Base-by-base conservation (phyloP, 2,797 vertebrate genomes). In the Chromobotia macracanthus region DNA sequence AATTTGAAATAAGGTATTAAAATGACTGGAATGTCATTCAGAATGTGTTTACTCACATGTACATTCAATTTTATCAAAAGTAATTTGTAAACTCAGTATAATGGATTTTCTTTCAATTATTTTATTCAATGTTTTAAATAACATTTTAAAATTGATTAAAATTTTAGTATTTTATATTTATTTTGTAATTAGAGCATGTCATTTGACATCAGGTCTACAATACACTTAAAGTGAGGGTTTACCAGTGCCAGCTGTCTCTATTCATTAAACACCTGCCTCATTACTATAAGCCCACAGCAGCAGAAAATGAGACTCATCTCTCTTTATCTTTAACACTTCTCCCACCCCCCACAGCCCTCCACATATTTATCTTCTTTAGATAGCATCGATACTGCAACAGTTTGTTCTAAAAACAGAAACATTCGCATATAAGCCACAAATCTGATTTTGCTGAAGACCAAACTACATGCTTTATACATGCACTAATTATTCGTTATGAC, bases 361-460 rank as follows among this genome's bases (percentile, higher is more conserved):
- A 77, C 51, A 80, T 80, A 83, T 80, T 81, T 73, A 82, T 73
- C 55, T 75, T 73, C 50, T 84, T 74, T 78, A 86, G 84, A 87
- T 80, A 85, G 77, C 84, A 58, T 77, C n/a, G 60, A 81, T 82
- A 41, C 41, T 65, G 77, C 56, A 60, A 44, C 18, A 68, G 75
- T 77, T 67, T 77, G 53, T 25, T 67, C 64, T 61, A n/a, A 46
- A 80, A 72, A 75, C 61, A 41, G 31, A 78, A 66, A 79, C 72
- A n/a, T 73, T 53, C n/a, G n/a, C n/a, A n/a, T n/a, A n/a, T n/a
- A n/a, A n/a, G n/a, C n/a, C n/a, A n/a, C n/a, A n/a, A n/a, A n/a
- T n/a, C n/a, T n/a, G n/a, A n/a, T n/a, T n/a, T n/a, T n/a, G n/a
- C n/a, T n/a, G n/a, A n/a, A n/a, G n/a, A n/a, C n/a, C 10, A 41